Base-by-base conservation (phyloP, 1,140 invertebrate species). In the Drosophila biarmipes region DNA sequence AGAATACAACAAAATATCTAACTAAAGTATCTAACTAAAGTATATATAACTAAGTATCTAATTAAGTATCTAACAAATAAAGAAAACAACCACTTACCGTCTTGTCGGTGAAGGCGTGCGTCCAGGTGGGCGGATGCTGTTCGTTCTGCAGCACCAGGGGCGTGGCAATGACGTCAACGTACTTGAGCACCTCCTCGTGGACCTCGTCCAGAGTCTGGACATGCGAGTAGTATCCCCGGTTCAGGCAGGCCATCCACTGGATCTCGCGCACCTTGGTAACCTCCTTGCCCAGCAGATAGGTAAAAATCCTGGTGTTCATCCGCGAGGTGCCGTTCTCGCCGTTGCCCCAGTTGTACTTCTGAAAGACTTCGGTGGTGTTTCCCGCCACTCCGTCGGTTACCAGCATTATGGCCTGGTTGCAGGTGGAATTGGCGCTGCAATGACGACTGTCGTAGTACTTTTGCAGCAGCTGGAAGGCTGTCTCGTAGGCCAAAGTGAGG, bases 401-500 rank as follows among this genome's bases (percentile, higher is more conserved):
- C n/a, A 99, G 92, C 98, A 99, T 99, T 43, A 99, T 98, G 8
- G 98, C 95, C 93, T 99, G 98, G 93, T 99, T 99, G 89, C 98
- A 99, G 59, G 93, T 93, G 11, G 93, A 92, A 2, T 91, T 80
- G 53, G 92, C 93, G 53, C 93, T 93, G 64, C 95, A 96, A 45
- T 93, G 93, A 3, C 94, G 92, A 12, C 78, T 91, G 6, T 93
- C 90, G 48, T 95, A 92, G 62, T 95, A 95, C 90, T 94, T 93
- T 93, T 94, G 93, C 12, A 99, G 93, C 2, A 98, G 93, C 77
- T 95, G 93, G 93, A 99, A 99, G 6, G 98, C 98, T 80, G 94
- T 94, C 12, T 93, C 95, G 74, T 99, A 96, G 19, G 98, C 98
- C 40, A 94, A 92, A 0, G 96, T 96, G 66, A 99, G 95, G 92